Evolutionary conservation across 2,797 vertebrate species (phyloP), one percentile per base, ranked within the genome.

Genomic region (Neostethus bicornis): DNA sequence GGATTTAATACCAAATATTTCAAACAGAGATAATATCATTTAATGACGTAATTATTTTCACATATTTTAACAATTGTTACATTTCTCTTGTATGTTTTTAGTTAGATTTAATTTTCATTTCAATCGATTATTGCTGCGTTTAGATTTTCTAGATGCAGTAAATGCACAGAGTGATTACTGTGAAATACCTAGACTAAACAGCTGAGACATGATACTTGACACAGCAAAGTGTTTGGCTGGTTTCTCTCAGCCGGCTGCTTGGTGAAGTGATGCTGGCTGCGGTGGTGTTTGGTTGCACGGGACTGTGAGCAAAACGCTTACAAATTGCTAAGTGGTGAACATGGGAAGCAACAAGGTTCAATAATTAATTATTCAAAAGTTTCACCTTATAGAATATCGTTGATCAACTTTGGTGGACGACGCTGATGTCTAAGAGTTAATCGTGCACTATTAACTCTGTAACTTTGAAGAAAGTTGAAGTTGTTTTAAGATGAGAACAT

Each of bases 301-400:
- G 74, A 55, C 62, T 37, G 44, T n/a, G 21, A 80, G 79, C 75
- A 83, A 87, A 90, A 81, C 79, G 71, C 77, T 85, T 84, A 82
- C 87, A 89, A 84, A 87, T 80, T 73, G 67, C 70, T 72, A 78
- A 77, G 79, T 64, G 79, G 70, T 62, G 70, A 82, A 84, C 86
- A 80, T 37, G 52, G 69, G 49, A 46, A 49, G 45, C 67, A 80
- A 81, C 81, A 83, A 55, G 69, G 46, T 44, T 10, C 14, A 0
- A 41, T 80, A 61, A 79, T 89, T 56, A 91, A 90, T 87, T 82
- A 90, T 90, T 78, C 59, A 87, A 21, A 32, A 50, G 29, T 16
- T 34, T 70, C 49, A 56, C 68, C 63, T 61, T 81, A 79, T 86
- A 56, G 75, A 81, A 77, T 79, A 76, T 74, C 78, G 42, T 44